phyloP scores from a whole-genome alignment of 2,113 vertebrate species.

The Oenanthe melanoleuca region DNA sequence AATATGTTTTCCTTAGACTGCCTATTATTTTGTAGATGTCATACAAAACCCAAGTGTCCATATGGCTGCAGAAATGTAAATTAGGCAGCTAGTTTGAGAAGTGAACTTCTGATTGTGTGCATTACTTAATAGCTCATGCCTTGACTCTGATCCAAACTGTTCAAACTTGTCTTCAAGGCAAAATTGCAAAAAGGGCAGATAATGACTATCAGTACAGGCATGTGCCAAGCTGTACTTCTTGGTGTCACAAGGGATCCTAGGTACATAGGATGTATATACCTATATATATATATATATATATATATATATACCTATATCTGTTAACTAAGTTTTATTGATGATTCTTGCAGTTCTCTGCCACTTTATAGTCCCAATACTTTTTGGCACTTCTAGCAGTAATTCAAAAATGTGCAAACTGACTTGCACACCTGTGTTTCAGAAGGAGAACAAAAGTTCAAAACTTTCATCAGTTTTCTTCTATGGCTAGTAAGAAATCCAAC shows the following conservation, averaged over 20 bases:
- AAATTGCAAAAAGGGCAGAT: background rate
- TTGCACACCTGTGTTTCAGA: background rate
- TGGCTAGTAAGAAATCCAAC: background rate
- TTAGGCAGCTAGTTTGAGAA: background rate
- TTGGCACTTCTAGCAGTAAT: background rate
- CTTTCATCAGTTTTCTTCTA: background rate
- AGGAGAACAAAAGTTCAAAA: background rate
- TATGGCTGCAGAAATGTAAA: background rate
- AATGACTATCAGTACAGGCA: background rate
- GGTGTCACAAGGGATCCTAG: background rate
- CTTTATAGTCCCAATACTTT: background rate
- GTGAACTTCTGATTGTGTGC: background rate
- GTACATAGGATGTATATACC: background rate
- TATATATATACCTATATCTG: too few relatives aligned
- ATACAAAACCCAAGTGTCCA: background rate
- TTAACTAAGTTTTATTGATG: background rate
- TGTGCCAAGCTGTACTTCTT: background rate
- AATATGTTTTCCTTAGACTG: background rate
- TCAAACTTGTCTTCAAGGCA: background rate
- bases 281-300: too few relatives aligned
- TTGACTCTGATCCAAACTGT: background rate
- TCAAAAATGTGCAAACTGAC: background rate
- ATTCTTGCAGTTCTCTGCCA: background rate
- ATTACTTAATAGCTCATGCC: background rate
- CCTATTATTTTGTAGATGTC: background rate